Percentiles rank a stretch among this genome's conserved stretches.
These are phyloP conservation scores for Selene dorsalis DNA, from an alignment of 2,797 vertebrate species.

Conservation along the genomic window DNA sequence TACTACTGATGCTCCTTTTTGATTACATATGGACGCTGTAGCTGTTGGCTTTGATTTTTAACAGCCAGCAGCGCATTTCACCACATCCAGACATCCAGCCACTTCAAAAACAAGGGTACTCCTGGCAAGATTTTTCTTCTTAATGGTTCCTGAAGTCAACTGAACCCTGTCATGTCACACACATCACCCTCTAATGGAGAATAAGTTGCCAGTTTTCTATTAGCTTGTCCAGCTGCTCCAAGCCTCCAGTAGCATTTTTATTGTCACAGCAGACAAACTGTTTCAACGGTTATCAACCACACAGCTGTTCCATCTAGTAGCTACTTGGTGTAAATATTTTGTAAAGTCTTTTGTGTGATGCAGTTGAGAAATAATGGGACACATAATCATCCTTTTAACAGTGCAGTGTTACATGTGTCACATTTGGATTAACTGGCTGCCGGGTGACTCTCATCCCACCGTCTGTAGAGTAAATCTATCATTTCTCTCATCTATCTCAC, in stretches of 20 bases:
- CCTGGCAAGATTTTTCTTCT: no score
- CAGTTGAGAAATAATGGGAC: neutral
- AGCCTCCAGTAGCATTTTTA: neutral
- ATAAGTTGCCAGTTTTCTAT: no score
- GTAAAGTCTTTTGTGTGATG: neutral
- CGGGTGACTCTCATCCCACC: neutral
- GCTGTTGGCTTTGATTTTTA: neutral
- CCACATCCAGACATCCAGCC: neutral
- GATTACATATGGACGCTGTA: neutral
- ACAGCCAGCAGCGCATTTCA: neutral
- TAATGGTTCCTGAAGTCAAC: neutral
- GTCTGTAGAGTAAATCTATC: neutral
- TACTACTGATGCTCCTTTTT: neutral
- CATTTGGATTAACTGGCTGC: neutral
- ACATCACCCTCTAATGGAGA: neutral
- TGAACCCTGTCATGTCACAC: neutral
- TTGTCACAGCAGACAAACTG: no score
- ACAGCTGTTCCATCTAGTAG: neutral
- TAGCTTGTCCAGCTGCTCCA: no score
- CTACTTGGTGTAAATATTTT: neutral
- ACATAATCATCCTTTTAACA: neutral
- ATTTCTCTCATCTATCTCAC: neutral
- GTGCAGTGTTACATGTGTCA: neutral
- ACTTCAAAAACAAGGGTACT: neutral
- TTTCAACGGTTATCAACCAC: neutral